These are phyloP conservation scores for Toxostoma redivivum DNA, from an alignment of 2,113 vertebrate genomes.

Conservation along the genomic window DNA sequence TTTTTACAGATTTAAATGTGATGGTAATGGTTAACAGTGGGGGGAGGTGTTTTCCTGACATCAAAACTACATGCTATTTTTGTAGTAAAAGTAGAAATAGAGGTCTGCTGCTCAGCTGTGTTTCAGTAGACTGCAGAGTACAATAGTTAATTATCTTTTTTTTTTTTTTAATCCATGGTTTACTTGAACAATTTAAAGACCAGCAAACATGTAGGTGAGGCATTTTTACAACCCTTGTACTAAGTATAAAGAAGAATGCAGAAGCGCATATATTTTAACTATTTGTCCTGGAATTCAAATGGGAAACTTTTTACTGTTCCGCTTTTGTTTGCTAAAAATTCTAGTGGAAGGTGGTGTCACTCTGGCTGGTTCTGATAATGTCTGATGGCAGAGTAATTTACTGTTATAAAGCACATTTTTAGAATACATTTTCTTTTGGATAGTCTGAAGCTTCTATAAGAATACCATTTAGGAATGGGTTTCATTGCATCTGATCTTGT, in stretches of 20 bases:
- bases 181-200: background rate
- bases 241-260: background rate
- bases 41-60: background rate
- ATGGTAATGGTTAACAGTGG: background rate
- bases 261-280: background rate
- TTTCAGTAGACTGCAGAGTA: background rate
- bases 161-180: background rate
- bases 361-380: background rate
- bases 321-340: background rate
- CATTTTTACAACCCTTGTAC: background rate
- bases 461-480: background rate
- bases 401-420: background rate
- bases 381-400: background rate
- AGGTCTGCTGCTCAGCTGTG: background rate
- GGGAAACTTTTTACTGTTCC: background rate
- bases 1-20: background rate
- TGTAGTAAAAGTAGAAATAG: background rate
- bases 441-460: background rate
- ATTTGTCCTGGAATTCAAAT: background rate
- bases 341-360: background rate
- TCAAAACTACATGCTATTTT: background rate
- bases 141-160: background rate
- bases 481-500: background rate
- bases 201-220: background rate
- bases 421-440: background rate